Percentiles rank a stretch among this genome's conserved stretches.
phyloP scores from a whole-genome alignment of 2,797 vertebrate genomes.

The Pampus argenteus region DNA sequence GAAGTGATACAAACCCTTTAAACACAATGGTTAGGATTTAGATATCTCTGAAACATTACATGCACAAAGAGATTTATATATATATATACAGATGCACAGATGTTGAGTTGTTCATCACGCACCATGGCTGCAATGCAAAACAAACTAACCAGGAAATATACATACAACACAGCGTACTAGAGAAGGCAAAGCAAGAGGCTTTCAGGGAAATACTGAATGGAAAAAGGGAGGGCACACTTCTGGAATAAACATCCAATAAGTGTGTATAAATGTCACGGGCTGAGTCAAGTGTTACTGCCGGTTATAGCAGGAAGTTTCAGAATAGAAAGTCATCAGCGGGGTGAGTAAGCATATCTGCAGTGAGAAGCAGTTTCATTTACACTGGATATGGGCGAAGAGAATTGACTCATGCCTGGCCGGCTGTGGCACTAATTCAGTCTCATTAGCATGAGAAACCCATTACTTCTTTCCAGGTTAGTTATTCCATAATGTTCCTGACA shows the following conservation, averaged over 20 bases:
- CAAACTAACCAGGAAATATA: conserved; percentile 56
- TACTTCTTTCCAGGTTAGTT: conserved; percentile 72
- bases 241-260: conserved; percentile 33
- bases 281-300: conserved; percentile 25
- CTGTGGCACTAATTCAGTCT: conserved; percentile 59
- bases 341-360: conserved; percentile 62
- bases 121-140: conserved; percentile 66
- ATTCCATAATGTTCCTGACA: conserved; percentile 59
- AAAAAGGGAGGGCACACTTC: conserved; percentile 21
- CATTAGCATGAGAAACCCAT: conserved; percentile 75
- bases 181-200: conserved; percentile 26
- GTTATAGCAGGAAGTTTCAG: conserved; percentile 56
- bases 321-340: conserved; percentile 70
- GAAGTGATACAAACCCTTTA: not conserved
- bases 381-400: conserved; percentile 59
- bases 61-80: conserved; percentile 18
- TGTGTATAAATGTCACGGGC: conserved; percentile 32
- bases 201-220: conserved; percentile 14
- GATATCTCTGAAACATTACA: conserved; percentile 5
- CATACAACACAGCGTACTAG: conserved; percentile 13
- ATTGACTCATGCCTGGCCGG: conserved; percentile 63
- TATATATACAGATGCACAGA: no score
- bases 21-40: not conserved
- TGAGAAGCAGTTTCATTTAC: conserved; percentile 63
- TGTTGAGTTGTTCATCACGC: conserved; percentile 67